phyloP scores from a whole-genome alignment of 2,888 invertebrate genomes.

The Scelioninae gen. 2 region DNA sequence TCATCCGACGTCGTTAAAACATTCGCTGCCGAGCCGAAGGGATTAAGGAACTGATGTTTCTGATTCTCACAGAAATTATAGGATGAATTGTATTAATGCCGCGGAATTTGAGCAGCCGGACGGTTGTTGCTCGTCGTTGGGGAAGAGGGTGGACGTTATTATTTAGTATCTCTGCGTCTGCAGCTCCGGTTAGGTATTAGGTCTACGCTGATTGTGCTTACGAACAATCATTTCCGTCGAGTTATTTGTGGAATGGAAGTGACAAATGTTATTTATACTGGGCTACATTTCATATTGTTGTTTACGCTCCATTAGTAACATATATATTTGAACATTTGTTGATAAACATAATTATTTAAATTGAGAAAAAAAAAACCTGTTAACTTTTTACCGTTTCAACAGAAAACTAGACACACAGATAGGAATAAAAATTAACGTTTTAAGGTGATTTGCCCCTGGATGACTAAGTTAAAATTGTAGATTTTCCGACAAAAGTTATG shows the following conservation, averaged over 20 bases:
- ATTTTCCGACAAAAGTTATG: too few species aligned
- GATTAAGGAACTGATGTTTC: constrained; percentile 18
- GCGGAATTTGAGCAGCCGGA: constrained; percentile 1
- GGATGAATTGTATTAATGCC: constrained; percentile 30
- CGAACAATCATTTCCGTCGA: constrained; percentile 31
- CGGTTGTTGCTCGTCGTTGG: constrained; percentile 7
- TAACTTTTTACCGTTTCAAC: too few species aligned
- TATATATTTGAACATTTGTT: too few species aligned
- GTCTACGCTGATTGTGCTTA: constrained; percentile 46
- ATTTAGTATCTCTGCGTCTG: constrained; percentile 26
- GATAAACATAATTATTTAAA: too few species aligned
- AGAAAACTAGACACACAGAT: too few species aligned
- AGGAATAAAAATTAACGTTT: too few species aligned
- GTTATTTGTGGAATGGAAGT: constrained; percentile 40
- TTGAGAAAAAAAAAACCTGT: too few species aligned
- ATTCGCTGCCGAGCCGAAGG: constrained; percentile 3
- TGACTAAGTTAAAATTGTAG: too few species aligned
- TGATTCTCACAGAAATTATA: constrained; percentile 23
- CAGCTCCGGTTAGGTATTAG: constrained; percentile 14
- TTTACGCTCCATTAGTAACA: too few species aligned
- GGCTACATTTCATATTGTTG: constrained; percentile 7
- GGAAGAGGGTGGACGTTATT: constrained; percentile 27
- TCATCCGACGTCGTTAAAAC: background rate
- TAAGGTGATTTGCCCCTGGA: too few species aligned
- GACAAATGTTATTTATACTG: constrained; percentile 36